Evolutionary conservation across 2,113 vertebrate species (phyloP).

Genomic region (Copsychus sechellarum): DNA sequence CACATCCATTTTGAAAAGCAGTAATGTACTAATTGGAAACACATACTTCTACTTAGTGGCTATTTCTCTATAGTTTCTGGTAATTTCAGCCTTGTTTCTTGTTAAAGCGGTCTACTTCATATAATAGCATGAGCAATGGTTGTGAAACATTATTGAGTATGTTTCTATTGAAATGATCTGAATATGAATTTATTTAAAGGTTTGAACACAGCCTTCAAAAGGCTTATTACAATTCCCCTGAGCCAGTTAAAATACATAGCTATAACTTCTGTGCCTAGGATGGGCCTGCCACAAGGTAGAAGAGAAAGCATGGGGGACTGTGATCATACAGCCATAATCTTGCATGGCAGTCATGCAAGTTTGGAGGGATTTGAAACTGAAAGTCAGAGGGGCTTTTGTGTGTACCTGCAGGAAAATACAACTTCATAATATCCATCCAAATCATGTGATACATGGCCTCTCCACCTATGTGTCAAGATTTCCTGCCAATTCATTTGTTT

Average conservation of each 20-base stretch:
- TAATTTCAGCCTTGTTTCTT: neutral
- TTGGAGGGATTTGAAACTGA: neutral
- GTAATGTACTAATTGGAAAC: neutral
- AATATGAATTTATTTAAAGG: neutral
- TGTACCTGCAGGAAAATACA: neutral
- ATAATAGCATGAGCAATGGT: neutral
- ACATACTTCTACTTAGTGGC: neutral
- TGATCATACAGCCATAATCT: rapidly evolving
- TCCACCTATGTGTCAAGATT: neutral
- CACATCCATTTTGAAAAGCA: neutral
- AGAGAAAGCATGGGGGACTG: neutral
- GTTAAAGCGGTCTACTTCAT: neutral
- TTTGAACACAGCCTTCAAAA: neutral
- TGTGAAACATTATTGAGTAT: neutral
- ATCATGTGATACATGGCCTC: rapidly evolving
- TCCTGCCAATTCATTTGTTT: neutral
- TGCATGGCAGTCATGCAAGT: neutral
- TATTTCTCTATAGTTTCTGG: neutral
- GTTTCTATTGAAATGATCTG: neutral
- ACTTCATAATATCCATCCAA: neutral
- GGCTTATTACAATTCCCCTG: neutral
- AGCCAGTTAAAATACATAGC: neutral
- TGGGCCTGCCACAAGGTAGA: neutral
- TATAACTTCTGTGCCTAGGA: neutral
- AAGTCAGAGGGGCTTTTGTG: neutral